phyloP scores from a whole-genome alignment of 1,140 invertebrate species.

The Eupeodes corollae region DNA sequence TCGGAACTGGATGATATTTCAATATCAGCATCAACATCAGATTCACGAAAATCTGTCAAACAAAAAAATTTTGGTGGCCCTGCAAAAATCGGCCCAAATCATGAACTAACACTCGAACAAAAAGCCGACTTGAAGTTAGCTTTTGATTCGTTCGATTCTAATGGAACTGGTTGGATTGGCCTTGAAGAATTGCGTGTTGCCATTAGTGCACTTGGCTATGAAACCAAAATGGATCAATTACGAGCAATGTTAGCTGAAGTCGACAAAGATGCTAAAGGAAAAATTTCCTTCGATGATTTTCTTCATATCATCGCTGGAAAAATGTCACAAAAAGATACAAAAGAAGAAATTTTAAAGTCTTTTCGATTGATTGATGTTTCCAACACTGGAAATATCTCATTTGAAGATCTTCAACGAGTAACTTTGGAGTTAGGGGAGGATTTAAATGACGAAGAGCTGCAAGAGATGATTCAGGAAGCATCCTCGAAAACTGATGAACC shows the following conservation, averaged over 20 bases:
- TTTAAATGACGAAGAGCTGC: conserved; percentile 87
- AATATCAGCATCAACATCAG: too few species aligned
- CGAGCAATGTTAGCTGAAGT: conserved; percentile 86
- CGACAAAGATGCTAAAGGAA: conserved; percentile 76
- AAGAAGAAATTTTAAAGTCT: conserved; percentile 94
- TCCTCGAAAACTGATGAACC: conserved; percentile 91
- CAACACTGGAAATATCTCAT: conserved; percentile 87
- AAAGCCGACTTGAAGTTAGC: conserved; percentile 90
- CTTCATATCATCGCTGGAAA: conserved; percentile 82
- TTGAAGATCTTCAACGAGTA: conserved; percentile 87
- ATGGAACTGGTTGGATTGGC: conserved; percentile 76
- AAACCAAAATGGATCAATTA: conserved; percentile 93
- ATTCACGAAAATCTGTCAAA: too few species aligned
- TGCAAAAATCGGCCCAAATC: conserved; percentile 57
- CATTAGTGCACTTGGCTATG: conserved; percentile 85
- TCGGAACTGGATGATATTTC: too few species aligned
- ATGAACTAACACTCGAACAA: conserved; percentile 79
- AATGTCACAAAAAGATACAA: conserved; percentile 90
- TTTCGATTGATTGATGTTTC: conserved; percentile 93
- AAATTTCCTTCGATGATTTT: conserved; percentile 84
- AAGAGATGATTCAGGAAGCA: conserved; percentile 98
- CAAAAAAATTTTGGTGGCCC: conserved; percentile 15
- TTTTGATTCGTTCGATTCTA: conserved; percentile 88
- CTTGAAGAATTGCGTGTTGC: conserved; percentile 89
- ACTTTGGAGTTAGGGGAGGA: conserved; percentile 90